Evolutionary conservation across 2,113 vertebrate genomes (phyloP).

Genomic region (Chelonoidis abingdonii): DNA sequence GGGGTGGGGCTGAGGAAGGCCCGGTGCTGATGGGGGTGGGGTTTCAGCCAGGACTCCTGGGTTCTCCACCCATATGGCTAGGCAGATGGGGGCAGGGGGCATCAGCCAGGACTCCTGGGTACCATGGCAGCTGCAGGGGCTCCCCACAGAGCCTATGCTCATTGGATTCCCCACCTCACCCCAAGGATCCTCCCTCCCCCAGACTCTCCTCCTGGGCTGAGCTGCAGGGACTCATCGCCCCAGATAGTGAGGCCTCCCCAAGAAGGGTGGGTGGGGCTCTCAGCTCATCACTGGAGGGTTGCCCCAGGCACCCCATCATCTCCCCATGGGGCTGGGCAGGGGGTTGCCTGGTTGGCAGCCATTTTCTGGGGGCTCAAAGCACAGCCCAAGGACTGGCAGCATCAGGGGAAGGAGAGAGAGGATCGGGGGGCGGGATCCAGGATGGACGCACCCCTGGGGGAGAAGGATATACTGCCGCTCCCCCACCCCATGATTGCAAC

Average conservation of each 20-base stretch:
- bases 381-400: too few relatives aligned
- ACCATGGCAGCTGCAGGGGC: too few relatives aligned
- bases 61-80: neutral
- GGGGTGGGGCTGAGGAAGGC: neutral
- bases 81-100: neutral
- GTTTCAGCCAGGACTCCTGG: neutral
- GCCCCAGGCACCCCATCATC: too few relatives aligned
- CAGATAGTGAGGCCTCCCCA: neutral
- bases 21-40: neutral
- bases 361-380: neutral
- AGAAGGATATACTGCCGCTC: too few relatives aligned
- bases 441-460: too few relatives aligned
- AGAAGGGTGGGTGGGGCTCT: too few relatives aligned
- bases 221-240: neutral
- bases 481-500: too few relatives aligned
- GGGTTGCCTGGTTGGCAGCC: too few relatives aligned
- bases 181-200: neutral
- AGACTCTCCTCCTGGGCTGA: neutral
- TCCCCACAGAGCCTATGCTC: neutral
- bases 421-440: too few relatives aligned
- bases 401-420: neutral
- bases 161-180: neutral
- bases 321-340: too few relatives aligned
- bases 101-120: neutral
- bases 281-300: neutral